These are phyloP conservation scores for Pteropus rufus DNA, from an alignment of 2,797 vertebrate species.

Conservation along the genomic window DNA sequence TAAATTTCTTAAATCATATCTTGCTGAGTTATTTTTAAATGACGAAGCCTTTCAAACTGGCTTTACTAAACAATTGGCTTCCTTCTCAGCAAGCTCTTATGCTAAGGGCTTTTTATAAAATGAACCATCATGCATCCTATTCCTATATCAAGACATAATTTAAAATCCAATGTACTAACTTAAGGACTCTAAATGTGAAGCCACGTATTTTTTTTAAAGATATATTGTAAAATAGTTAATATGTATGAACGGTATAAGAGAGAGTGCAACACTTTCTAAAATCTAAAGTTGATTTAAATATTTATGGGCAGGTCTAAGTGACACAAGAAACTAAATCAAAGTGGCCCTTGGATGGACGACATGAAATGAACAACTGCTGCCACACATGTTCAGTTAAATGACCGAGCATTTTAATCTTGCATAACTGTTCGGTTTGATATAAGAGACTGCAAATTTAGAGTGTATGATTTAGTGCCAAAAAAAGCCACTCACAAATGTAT, in stretches of 20 bases:
- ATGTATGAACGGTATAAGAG: background rate
- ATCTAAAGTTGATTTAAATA: constrained; percentile 24
- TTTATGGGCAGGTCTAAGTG: background rate
- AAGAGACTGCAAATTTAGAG: constrained; percentile 25
- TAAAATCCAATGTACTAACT: constrained; percentile 24
- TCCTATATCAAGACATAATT: constrained; percentile 21
- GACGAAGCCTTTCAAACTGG: background rate
- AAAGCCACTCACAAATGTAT: background rate
- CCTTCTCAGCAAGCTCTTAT: background rate
- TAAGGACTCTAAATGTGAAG: background rate
- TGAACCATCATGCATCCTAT: background rate
- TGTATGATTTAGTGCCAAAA: constrained; percentile 11
- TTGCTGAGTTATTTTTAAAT: background rate
- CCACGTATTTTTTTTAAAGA: background rate
- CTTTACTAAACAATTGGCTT: background rate
- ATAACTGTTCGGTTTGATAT: background rate
- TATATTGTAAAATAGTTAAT: background rate
- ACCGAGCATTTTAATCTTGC: constrained; percentile 1
- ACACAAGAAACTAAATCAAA: constrained; percentile 5
- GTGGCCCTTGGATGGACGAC: background rate
- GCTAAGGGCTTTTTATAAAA: background rate
- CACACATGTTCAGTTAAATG: background rate
- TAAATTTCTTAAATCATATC: constrained; percentile 3
- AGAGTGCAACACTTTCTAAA: background rate
- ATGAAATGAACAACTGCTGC: background rate